Conservation (phyloP, 2,888 invertebrate genomes). For the Zygogramma bicolorata region DNA sequence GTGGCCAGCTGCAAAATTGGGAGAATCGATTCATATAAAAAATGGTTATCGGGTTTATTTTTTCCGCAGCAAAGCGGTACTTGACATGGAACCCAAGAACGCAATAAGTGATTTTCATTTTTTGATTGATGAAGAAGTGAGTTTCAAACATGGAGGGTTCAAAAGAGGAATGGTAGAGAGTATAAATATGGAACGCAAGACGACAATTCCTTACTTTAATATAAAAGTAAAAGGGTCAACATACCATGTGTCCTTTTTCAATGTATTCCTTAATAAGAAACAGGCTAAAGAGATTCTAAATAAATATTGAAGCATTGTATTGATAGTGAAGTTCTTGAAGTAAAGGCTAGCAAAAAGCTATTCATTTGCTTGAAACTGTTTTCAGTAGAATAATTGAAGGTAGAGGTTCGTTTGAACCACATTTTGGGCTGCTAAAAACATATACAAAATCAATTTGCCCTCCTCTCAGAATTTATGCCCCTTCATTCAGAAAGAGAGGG, state of each 20-base stretch:
- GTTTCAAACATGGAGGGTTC: slow-evolving; percentile 40
- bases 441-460: no score
- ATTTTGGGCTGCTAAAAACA: no score
- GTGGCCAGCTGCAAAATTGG: slow-evolving; percentile 48
- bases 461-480: no score
- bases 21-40: slow-evolving; percentile 27
- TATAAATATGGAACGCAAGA: slow-evolving; percentile 25
- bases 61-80: slow-evolving; percentile 47
- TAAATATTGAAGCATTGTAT: not conserved
- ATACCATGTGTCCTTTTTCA: slow-evolving; percentile 30
- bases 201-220: slow-evolving; percentile 40
- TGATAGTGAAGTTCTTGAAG: not conserved
- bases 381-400: no score
- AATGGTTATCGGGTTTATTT: slow-evolving; percentile 45
- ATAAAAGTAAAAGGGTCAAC: slow-evolving; percentile 21
- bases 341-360: not conserved
- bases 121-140: slow-evolving; percentile 41
- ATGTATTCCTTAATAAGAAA: slow-evolving; percentile 29
- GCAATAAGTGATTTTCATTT: slow-evolving; percentile 37
- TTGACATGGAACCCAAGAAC: slow-evolving; percentile 34
- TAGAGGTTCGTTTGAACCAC: no score
- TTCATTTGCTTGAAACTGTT: no score
- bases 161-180: slow-evolving; percentile 42
- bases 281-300: slow-evolving; percentile 25
- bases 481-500: no score